These are phyloP conservation scores for Bos taurus DNA, from an alignment of 2,113 vertebrate species.

Conservation along the genomic window ARS-UCD2.0 NC_037333.1:56303501-56304000, in stretches of 20 bases:
- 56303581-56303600: not conserved
- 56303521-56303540: constrained; percentile 14
- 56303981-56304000: not conserved
- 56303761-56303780: not conserved
- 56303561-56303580: not conserved
- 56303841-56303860: not conserved
- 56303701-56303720: not conserved
- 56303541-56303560: constrained; percentile 17
- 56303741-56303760: not conserved
- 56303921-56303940: not conserved
- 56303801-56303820: not conserved
- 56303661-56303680: fast-evolving
- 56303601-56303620: not conserved
- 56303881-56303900: not conserved
- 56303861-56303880: not conserved
- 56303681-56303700: fast-evolving
- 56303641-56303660: not conserved
- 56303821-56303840: not conserved
- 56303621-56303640: not conserved
- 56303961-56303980: not conserved
- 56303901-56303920: not conserved
- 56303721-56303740: not conserved
- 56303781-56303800: not conserved
- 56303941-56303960: not conserved
- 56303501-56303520: constrained; percentile 35